These are phyloP conservation scores for Mantis religiosa DNA, from an alignment of 2,888 invertebrate genomes.

Conservation along the genomic window DNA sequence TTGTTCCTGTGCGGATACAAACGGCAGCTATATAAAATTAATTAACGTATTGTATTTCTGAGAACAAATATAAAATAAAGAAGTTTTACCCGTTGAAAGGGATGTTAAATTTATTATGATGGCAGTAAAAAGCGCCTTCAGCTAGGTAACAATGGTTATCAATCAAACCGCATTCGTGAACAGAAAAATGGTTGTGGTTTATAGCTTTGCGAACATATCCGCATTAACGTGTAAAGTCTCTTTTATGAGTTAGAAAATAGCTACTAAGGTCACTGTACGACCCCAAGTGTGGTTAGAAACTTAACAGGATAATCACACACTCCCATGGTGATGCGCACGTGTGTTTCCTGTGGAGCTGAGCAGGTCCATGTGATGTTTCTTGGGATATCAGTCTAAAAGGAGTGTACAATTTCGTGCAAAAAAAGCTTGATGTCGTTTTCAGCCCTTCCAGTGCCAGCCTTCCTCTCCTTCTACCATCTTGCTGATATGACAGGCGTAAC, in stretches of 20 bases:
- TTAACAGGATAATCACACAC: no score
- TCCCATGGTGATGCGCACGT: no score
- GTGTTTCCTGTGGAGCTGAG: no score
- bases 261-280: no score
- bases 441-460: no score
- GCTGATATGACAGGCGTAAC: no score
- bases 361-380: no score
- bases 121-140: not conserved
- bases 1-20: not conserved
- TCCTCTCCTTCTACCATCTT: no score
- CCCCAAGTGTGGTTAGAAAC: no score
- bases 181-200: not conserved
- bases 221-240: not conserved
- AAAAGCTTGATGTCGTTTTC: no score
- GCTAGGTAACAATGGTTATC: not conserved
- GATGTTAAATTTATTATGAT: not conserved
- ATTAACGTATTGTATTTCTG: not conserved
- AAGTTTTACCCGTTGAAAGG: not conserved
- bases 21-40: not conserved
- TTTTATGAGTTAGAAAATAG: not conserved
- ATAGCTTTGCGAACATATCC: not conserved
- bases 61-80: not conserved
- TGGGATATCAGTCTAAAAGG: no score
- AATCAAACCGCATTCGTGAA: not conserved
- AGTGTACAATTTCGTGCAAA: no score